Conservation (phyloP, 2,797 vertebrate genomes). For the Australoheros facetus region DNA sequence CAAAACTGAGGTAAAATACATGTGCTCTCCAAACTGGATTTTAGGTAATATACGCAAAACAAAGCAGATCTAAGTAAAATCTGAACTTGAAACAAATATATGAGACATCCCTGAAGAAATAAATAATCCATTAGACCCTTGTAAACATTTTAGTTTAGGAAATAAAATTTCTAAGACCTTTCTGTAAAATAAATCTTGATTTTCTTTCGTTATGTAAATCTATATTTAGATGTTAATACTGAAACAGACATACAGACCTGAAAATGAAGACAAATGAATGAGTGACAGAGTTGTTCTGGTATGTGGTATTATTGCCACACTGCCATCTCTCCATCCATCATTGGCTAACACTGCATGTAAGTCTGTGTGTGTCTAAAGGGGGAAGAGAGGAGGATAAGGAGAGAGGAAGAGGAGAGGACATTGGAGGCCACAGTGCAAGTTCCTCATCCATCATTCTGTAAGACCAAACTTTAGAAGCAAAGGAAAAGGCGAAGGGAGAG, state of each 20-base stretch:
- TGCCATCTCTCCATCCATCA: conserved; percentile 77
- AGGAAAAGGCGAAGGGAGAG: conserved; percentile 41
- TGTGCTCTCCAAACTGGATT: neutral
- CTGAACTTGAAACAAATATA: neutral
- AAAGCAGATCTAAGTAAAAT: neutral
- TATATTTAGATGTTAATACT: conserved; percentile 60
- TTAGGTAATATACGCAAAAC: neutral
- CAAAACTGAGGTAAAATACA: conserved; percentile 9
- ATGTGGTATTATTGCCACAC: conserved; percentile 74
- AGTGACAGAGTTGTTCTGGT: conserved; percentile 64
- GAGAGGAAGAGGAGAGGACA: conserved; percentile 70
- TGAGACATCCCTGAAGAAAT: neutral
- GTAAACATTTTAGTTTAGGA: neutral
- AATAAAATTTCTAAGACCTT: neutral
- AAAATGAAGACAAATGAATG: conserved; percentile 62
- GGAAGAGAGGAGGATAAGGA: conserved; percentile 61
- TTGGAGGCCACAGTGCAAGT: conserved; percentile 72
- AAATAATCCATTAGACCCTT: neutral
- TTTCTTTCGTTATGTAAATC: conserved; percentile 11
- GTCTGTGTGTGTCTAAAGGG: conserved; percentile 40
- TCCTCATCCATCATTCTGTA: conserved; percentile 71
- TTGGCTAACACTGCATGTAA: conserved; percentile 59
- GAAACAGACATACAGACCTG: conserved; percentile 56
- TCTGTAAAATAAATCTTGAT: neutral
- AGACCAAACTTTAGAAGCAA: conserved; percentile 61